These are phyloP conservation scores for Otis tarda DNA, from an alignment of 2,113 vertebrate genomes.

Conservation along the genomic window DNA sequence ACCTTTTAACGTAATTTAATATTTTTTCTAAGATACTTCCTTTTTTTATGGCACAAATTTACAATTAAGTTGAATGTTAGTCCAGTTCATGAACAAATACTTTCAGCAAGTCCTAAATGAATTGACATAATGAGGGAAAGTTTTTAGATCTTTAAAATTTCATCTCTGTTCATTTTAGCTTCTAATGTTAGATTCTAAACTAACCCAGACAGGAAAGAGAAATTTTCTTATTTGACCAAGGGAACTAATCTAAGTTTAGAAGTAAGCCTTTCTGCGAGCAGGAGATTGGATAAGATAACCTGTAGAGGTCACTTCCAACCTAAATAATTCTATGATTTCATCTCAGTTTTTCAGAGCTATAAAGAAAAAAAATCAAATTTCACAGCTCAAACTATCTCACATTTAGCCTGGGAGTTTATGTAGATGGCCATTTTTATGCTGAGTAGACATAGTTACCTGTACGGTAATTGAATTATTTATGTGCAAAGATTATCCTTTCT, in stretches of 20 bases:
- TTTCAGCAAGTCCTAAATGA: background rate
- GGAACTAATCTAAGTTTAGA: background rate
- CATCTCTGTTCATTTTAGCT: background rate
- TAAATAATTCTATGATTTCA: background rate
- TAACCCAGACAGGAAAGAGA: background rate
- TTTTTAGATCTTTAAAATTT: background rate
- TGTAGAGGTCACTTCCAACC: background rate
- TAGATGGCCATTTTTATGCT: background rate
- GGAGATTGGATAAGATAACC: background rate
- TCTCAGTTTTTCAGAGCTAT: background rate
- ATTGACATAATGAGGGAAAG: background rate
- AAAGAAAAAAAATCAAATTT: background rate
- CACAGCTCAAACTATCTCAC: background rate
- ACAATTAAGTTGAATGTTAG: background rate
- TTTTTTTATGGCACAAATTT: background rate
- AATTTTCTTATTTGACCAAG: background rate
- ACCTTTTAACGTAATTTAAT: rapidly evolving
- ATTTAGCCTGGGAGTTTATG: background rate
- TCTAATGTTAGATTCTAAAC: background rate
- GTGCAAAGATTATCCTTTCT: background rate
- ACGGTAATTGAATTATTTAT: background rate
- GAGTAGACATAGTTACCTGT: background rate
- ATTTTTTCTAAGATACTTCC: background rate
- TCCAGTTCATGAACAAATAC: background rate
- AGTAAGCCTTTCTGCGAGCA: background rate